Conservation (phyloP, 2,113 vertebrate species). For the Thymallus thymallus region DNA sequence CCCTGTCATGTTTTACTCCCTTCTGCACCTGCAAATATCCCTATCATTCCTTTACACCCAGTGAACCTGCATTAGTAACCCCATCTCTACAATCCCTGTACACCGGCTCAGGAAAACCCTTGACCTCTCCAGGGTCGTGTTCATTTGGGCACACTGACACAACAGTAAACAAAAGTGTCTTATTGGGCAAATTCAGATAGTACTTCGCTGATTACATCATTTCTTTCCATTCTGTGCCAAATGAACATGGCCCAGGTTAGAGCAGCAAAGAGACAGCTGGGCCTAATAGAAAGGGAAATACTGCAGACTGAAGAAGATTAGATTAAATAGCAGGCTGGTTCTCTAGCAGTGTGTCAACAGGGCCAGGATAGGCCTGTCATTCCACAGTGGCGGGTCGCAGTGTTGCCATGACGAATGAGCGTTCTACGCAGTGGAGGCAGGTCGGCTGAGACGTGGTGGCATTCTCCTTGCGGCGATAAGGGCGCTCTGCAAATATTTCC, state of each 20-base stretch:
- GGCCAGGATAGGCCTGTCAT: conserved; percentile 33
- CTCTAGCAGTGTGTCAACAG: conserved; percentile 33
- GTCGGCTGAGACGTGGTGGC: neutral
- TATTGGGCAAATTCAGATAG: too few species aligned
- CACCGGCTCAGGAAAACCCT: neutral
- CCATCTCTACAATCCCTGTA: neutral
- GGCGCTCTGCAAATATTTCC: conserved; percentile 48
- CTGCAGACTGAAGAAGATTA: neutral
- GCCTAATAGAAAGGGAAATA: neutral
- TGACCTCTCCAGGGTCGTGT: neutral
- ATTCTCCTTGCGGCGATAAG: conserved; percentile 43
- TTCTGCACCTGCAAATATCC: neutral
- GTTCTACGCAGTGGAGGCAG: conserved; percentile 29
- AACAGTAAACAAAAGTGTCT: too few species aligned
- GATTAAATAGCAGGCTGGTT: conserved; percentile 7
- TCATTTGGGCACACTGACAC: too few species aligned
- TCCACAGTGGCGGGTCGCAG: conserved; percentile 40
- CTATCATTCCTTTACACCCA: neutral
- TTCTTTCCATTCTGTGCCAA: too few species aligned
- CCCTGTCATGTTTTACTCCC: neutral
- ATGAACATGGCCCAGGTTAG: neutral
- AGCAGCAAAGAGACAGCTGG: neutral
- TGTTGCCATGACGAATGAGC: conserved; percentile 44
- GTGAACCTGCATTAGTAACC: neutral
- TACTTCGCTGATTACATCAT: too few species aligned